Conservation (phyloP, 37 sponge, comb jelly and placozoan genomes). For the Diacarnus erythraeanus region DNA sequence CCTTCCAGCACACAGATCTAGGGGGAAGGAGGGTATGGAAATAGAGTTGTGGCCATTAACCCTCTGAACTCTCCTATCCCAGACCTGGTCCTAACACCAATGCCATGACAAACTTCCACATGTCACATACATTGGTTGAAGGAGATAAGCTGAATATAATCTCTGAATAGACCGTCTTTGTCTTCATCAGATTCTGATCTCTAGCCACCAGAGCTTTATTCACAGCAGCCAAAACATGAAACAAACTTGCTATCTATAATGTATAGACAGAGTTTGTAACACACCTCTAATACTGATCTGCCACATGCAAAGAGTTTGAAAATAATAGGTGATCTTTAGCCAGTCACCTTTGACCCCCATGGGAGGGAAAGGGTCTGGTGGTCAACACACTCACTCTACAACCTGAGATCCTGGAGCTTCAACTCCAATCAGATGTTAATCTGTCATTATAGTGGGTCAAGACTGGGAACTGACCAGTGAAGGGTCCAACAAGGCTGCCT, state of each 20-base stretch:
- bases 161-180: slow-evolving; percentile 34
- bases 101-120: background rate
- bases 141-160: slow-evolving; percentile 37
- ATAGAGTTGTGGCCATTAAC: no score
- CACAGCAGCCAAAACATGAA: slow-evolving; percentile 55
- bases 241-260: slow-evolving; percentile 34
- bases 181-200: slow-evolving; percentile 45
- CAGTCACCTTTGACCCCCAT: no score
- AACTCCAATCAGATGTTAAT: no score
- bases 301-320: background rate
- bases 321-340: no score
- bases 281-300: background rate
- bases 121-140: slow-evolving; percentile 31
- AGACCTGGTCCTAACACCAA: background rate
- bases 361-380: no score
- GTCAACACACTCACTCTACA: no score
- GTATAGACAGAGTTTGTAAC: background rate
- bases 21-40: no score
- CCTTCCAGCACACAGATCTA: no score
- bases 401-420: no score
- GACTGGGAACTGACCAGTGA: slow-evolving; percentile 23
- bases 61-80: no score
- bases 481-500: slow-evolving; percentile 40
- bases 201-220: slow-evolving; percentile 43
- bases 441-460: no score